Conservation (phyloP, 2,888 invertebrate species). For the Drosophila kokeensis region DNA sequence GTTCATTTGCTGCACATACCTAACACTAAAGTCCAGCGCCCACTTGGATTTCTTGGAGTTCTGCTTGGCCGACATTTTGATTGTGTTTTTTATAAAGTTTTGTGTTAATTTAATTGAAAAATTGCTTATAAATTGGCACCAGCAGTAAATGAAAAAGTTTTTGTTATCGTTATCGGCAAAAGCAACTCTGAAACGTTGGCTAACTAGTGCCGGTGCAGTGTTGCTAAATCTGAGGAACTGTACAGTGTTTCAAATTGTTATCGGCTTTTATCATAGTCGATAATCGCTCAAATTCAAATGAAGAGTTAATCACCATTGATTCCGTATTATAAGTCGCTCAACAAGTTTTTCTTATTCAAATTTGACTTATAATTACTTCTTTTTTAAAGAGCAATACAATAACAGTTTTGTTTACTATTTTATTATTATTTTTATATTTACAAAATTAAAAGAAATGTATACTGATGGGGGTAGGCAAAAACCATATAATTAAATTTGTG, state of each 20-base stretch:
- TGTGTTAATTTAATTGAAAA: constrained; percentile 50
- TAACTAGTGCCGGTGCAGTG: constrained; percentile 11
- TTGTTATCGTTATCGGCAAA: constrained; percentile 42
- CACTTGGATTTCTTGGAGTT: constrained; percentile 87
- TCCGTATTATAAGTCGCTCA: constrained; percentile 19
- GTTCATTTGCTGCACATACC: constrained; percentile 83
- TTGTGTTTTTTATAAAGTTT: constrained; percentile 14
- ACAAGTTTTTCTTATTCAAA: constrained; percentile 43
- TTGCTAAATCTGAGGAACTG: neutral
- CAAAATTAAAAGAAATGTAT: constrained; percentile 74
- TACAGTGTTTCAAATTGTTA: neutral
- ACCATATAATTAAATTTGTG: constrained; percentile 58
- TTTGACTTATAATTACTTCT: constrained; percentile 70
- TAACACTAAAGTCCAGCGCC: constrained; percentile 88
- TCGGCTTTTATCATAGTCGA: constrained; percentile 2
- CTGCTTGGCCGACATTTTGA: constrained; percentile 83
- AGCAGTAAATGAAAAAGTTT: constrained; percentile 17
- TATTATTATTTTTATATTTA: constrained; percentile 75
- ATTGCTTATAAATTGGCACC: constrained; percentile 49
- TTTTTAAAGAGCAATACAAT: constrained; percentile 72
- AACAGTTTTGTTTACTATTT: constrained; percentile 72
- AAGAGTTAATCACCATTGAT: neutral
- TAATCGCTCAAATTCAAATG: neutral
- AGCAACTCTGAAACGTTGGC: constrained; percentile 35
- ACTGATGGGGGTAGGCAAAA: constrained; percentile 67